Conservation (phyloP, 2,888 invertebrate species). For the Pedicia rivosa region DNA sequence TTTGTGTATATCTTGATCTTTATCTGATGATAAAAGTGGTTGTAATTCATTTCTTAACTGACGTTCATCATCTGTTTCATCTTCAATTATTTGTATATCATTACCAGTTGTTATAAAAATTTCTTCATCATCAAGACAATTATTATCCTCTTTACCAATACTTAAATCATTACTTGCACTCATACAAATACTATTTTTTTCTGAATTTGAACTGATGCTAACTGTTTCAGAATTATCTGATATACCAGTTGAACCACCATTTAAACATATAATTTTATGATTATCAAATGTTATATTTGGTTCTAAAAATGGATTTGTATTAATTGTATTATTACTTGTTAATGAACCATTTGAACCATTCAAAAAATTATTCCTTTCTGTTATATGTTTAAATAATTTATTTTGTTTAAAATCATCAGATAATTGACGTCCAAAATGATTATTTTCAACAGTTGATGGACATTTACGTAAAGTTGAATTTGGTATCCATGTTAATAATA, state of each 20-base stretch:
- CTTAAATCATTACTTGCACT: constrained; percentile 11
- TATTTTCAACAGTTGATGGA: constrained; percentile 53
- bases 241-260: constrained; percentile 1
- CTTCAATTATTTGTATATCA: constrained; percentile 12
- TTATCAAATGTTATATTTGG: constrained; percentile 15
- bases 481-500: constrained; percentile 90
- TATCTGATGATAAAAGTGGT: constrained; percentile 24
- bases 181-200: constrained; percentile 22
- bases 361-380: constrained; percentile 1
- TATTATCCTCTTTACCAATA: constrained; percentile 9
- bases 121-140: constrained; percentile 13
- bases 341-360: constrained; percentile 9
- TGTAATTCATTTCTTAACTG: constrained; percentile 30
- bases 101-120: constrained; percentile 9
- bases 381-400: constrained; percentile 5
- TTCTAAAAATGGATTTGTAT: constrained; percentile 32
- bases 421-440: constrained; percentile 7
- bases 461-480: constrained; percentile 78
- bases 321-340: constrained; percentile 12
- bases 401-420: constrained; percentile 10
- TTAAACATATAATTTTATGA: constrained; percentile 5
- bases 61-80: constrained; percentile 24
- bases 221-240: constrained; percentile 36
- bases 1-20: constrained; percentile 30
- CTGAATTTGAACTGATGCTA: constrained; percentile 35